phyloP scores from a whole-genome alignment of 2,797 vertebrate species.

The Meda fulgida region DNA sequence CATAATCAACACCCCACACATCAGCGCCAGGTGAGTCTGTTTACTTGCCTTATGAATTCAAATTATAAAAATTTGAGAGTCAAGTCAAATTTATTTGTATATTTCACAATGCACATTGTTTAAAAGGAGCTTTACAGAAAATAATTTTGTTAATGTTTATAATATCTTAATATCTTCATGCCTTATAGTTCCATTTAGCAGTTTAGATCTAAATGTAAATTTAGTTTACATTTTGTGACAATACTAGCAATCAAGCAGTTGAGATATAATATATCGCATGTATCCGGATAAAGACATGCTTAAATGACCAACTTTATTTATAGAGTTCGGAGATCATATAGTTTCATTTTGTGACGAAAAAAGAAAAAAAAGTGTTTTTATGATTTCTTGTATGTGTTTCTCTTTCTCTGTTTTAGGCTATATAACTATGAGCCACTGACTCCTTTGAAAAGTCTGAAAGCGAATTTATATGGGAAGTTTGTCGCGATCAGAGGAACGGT shows the following conservation, averaged over 20 bases:
- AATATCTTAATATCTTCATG: background rate
- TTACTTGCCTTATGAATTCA: background rate
- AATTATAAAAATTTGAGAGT: background rate
- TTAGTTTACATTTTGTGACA: background rate
- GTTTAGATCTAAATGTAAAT: background rate
- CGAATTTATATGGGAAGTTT: slow-evolving; percentile 91
- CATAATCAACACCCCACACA: slow-evolving; percentile 89
- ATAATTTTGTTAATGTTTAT: background rate
- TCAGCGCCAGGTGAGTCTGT: slow-evolving; percentile 85
- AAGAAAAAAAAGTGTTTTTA: background rate
- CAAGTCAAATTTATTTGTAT: background rate
- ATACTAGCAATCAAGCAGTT: background rate
- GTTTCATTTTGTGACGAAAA: background rate
- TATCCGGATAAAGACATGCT: background rate
- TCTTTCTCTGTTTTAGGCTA: slow-evolving; percentile 74
- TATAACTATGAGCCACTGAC: slow-evolving; percentile 94
- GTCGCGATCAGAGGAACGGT: slow-evolving; percentile 90
- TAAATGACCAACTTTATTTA: background rate
- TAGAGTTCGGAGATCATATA: background rate
- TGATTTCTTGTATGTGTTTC: background rate
- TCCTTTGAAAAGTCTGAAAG: slow-evolving; percentile 86
- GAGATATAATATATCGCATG: background rate
- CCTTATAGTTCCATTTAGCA: background rate
- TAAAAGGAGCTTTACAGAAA: background rate
- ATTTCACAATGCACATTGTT: background rate